Base-by-base conservation (phyloP, 2,888 invertebrate species). In the Argynnis bischoffii region DNA sequence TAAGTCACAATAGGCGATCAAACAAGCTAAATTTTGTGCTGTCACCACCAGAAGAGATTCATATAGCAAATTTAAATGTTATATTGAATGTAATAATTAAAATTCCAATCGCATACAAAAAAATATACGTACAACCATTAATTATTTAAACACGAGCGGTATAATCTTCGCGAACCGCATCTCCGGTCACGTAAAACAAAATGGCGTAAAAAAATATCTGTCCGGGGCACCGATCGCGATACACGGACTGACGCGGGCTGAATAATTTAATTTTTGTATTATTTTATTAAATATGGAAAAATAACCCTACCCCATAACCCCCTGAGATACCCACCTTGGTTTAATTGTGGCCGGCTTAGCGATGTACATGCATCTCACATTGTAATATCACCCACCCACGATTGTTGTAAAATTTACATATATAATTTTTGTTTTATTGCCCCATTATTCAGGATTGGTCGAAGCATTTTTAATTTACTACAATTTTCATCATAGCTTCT, bases 191-290 rank as follows among this genome's bases (percentile, higher is more conserved):
- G 90, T 91, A 87, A 78, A 81, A 76, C 82, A 81, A 81, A 89
- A 87, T 81, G 84, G 80, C 80, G 81, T 55, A 80, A 78, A 81
- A 85, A 78, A 80, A 81, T 83, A 87, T 89, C 89, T 88, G 90
- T 81, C 85, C 81, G 77, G 83, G 79, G 81, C 91, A 90, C 88
- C 86, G 89, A 92, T 92, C 86, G 88, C 89, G 89, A 91, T 92
- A 90, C 89, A 84, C 85, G 83, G 74, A 76, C 77, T 84, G 74
- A 90, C 90, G 92, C 85, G 83, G 81, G 74, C 71, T 76, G 92
- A 92, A 92, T 92, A 90, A 84, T 86, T 91, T 88, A 88, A 83
- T 87, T 86, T 84, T 87, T 88, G 86, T 86, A 81, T 84, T 82
- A 84, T 85, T 82, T 86, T 85, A 87, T 87, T 86, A 85, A 86